Evolutionary conservation across 1,140 invertebrate species (phyloP), one percentile per base, ranked within the genome.

Genomic region (Neoseiulus cucumeris): DNA sequence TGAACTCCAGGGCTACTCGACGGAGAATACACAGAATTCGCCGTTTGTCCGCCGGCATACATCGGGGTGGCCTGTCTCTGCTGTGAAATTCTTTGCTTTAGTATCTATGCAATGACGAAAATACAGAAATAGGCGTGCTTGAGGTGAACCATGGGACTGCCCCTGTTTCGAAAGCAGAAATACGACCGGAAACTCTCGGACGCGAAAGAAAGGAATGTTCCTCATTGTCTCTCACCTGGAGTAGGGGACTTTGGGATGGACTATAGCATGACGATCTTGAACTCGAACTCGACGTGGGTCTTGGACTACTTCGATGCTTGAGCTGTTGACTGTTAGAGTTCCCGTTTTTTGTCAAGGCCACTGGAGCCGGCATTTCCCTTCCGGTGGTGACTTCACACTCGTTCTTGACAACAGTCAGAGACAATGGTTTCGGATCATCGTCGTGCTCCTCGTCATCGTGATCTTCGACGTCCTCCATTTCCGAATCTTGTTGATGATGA

Each of bases 1-100:
- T 59, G 51, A 17, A 59, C 51, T 1, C 51, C 51, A 25, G 51
- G 51, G 22, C 51, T 59, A 59, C 51, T 59, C 9, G 51, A 59
- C 4, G 51, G 51, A 33, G 51, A 59, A 20, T 59, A 59, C 33
- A 33, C 22, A 29, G 51, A 59, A 59, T 33, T 25, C 14, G 17
- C 14, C 22, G 14, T 14, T 2, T 12, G 25, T 17, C 51, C 51
- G 51, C 51, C 33, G 25, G 51, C 51, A 9, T 59, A 59, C 51
- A 59, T 18, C 22, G 17, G 51, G 2, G n/a, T 25, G 2, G 51
- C 22, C 9, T 12, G 14, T 29, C 51, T 12, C 51, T 47, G 45
- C 45, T 59, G 33, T 29, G 33, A 59, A 18, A 59, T 20, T 2
- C 22, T 18, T 14, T 9, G 12, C 14, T 18, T 59, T 5, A 33